A percentile compares a stretch with the other conserved stretches of the same genome.
Conservation (phyloP, 2,888 invertebrate species). For the Noctua janthe region DNA sequence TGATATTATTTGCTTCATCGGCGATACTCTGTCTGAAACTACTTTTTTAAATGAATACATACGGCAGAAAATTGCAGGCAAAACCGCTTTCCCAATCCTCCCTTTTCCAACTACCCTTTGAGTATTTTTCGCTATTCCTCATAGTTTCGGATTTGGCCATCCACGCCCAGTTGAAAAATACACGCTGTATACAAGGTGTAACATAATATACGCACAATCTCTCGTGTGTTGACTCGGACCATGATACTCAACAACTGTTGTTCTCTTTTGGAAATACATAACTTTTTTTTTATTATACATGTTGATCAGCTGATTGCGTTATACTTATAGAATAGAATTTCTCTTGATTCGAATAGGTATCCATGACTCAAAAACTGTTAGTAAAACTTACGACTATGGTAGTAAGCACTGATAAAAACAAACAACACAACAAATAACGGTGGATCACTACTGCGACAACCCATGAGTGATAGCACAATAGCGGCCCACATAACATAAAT, state of each 20-base stretch:
- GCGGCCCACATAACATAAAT: too few relatives aligned
- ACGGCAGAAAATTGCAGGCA: not conserved
- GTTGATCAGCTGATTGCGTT: not conserved
- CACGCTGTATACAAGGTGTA: too few relatives aligned
- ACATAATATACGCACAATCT: too few relatives aligned
- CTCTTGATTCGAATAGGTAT: not conserved
- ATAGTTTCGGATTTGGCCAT: too few relatives aligned
- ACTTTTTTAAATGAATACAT: not conserved
- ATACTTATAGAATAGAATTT: not conserved
- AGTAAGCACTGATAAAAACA: not conserved
- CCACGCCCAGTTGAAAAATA: too few relatives aligned
- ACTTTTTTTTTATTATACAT: not conserved
- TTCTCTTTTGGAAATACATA: not conserved
- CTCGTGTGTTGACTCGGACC: not conserved
- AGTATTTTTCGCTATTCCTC: too few relatives aligned
- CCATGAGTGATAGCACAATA: too few relatives aligned
- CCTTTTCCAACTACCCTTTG: too few relatives aligned
- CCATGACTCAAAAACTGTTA: not conserved
- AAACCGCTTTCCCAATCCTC: not conserved
- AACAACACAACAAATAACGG: not conserved
- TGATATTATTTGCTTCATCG: constrained; percentile 30
- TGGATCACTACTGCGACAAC: too few relatives aligned
- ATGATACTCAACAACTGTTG: not conserved
- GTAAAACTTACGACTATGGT: not conserved
- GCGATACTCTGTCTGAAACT: not conserved